A percentile compares a stretch with the other conserved stretches of the same genome.
These are phyloP conservation scores for Crocuta crocuta DNA, from an alignment of 2,113 vertebrate species.

Conservation along the genomic window DNA sequence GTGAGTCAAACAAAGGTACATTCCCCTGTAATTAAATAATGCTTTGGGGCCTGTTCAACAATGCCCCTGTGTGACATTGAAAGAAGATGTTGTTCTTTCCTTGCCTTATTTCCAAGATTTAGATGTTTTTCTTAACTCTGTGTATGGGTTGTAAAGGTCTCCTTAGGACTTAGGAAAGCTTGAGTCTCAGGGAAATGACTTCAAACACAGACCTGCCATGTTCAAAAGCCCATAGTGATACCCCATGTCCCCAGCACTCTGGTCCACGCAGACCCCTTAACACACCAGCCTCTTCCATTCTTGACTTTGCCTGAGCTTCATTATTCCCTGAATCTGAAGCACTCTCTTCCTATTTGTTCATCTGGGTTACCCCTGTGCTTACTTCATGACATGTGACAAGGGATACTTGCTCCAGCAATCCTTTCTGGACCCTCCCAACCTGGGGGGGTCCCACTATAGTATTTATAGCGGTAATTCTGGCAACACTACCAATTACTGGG, in stretches of 20 bases:
- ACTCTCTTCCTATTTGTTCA: not conserved
- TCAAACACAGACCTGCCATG: not conserved
- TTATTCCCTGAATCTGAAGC: not conserved
- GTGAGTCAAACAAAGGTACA: not conserved
- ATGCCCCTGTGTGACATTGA: not conserved
- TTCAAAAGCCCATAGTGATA: not conserved
- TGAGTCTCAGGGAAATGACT: not conserved
- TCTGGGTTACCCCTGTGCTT: not conserved
- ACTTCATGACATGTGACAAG: not conserved
- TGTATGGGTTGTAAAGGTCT: not conserved
- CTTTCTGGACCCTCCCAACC: not conserved
- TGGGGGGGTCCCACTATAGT: not conserved
- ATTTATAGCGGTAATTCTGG: not conserved
- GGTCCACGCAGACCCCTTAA: not conserved
- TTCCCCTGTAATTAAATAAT: slow-evolving; percentile 28
- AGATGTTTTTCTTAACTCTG: not conserved
- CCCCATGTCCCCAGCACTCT: too few relatives aligned
- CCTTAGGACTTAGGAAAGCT: not conserved
- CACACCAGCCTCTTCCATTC: not conserved
- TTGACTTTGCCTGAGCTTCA: not conserved
- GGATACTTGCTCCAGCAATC: not conserved
- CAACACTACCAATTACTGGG: not conserved
- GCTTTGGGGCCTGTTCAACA: not conserved
- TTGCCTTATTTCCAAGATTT: not conserved
- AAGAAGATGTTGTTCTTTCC: not conserved